Conservation (phyloP, 2,888 invertebrate genomes). For the Mystacides longicornis region DNA sequence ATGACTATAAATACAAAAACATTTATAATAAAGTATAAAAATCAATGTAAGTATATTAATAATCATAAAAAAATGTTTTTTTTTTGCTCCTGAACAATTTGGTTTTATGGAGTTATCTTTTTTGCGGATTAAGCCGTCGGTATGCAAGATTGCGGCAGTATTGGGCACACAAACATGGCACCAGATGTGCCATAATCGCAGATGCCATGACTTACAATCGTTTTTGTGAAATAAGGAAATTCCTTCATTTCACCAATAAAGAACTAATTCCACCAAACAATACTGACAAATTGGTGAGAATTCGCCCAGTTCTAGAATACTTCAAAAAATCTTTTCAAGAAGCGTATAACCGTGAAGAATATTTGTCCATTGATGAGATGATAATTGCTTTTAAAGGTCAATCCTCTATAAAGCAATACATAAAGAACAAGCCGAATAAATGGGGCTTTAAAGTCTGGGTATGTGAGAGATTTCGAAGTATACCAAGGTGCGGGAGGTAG, state of each 20-base stretch:
- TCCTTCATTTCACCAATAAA: conserved; percentile 7
- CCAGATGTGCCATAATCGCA: conserved; percentile 3
- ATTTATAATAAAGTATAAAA: too few species aligned
- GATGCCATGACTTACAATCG: conserved; percentile 7
- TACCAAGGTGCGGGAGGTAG: conserved; percentile 27
- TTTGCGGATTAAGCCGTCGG: too few species aligned
- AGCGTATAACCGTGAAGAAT: background rate
- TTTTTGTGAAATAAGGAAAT: conserved; percentile 6
- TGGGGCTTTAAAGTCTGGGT: conserved; percentile 30
- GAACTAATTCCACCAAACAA: conserved; percentile 4
- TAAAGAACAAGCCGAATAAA: conserved; percentile 28
- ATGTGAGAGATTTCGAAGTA: conserved; percentile 28
- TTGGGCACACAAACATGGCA: conserved; percentile 6
- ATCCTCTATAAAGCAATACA: conserved; percentile 29
- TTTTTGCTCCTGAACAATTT: too few species aligned
- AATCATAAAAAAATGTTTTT: too few species aligned
- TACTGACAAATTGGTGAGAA: conserved; percentile 8
- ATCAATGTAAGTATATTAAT: too few species aligned
- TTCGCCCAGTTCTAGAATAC: conserved; percentile 5
- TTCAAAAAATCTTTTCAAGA: conserved; percentile 3
- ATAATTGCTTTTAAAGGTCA: conserved; percentile 30
- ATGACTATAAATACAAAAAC: too few species aligned
- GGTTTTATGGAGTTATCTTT: too few species aligned
- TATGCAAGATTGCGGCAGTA: conserved; percentile 6
- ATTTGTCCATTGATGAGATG: conserved; percentile 28